Evolutionary conservation across 2,797 vertebrate species (phyloP).

Genomic region (Micropoecilia bifurca): DNA sequence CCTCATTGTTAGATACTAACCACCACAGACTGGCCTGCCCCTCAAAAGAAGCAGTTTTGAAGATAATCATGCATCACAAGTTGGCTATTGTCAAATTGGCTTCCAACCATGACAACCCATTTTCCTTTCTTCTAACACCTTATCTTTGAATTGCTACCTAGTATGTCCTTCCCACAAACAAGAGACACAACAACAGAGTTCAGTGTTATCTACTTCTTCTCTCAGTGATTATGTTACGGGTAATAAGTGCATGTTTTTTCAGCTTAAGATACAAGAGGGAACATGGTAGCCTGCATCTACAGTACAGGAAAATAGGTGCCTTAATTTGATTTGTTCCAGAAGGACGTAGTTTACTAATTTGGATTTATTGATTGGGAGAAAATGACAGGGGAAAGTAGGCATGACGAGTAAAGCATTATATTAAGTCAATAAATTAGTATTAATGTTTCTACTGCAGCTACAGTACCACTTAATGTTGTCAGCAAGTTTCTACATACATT

Average conservation of each 20-base stretch:
- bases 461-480: neutral
- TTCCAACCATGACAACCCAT: neutral
- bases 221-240: neutral
- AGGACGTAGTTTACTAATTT: slow-evolving; percentile 14
- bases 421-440: neutral
- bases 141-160: neutral
- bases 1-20: neutral
- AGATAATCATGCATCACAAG: neutral
- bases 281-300: slow-evolving; percentile 54
- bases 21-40: neutral
- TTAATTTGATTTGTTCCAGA: slow-evolving; percentile 18
- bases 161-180: neutral
- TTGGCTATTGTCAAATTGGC: neutral
- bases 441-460: neutral
- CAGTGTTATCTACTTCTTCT: neutral
- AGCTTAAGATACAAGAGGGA: slow-evolving; percentile 35
- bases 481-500: slow-evolving; percentile 1
- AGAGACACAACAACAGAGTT: neutral
- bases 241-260: slow-evolving; percentile 8
- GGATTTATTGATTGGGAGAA: neutral
- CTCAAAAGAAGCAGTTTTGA: neutral
- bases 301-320: neutral
- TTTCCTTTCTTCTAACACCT: neutral
- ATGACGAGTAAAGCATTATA: neutral
- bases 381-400: neutral